Conservation (phyloP, 2,113 vertebrate species). For the Oryzias curvinotus region DNA sequence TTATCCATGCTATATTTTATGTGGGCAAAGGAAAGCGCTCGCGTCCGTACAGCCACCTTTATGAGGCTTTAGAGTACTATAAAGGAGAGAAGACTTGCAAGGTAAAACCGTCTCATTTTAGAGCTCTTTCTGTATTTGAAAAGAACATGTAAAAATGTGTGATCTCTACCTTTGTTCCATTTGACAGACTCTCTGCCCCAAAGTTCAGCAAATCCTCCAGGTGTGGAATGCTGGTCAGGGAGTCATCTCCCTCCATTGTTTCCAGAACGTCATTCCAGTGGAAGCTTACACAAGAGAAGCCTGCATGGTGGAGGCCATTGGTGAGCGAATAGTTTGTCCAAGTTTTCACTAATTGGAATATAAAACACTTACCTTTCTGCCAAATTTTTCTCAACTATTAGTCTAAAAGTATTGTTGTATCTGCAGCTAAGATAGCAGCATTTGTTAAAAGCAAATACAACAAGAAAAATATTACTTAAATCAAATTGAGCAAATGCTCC, state of each 20-base stretch:
- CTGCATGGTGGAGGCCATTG: conserved; percentile 89
- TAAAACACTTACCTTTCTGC: too few species aligned
- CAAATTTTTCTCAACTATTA: too few species aligned
- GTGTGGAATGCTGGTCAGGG: conserved; percentile 85
- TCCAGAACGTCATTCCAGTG: conserved; percentile 85
- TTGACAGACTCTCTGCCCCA: conserved; percentile 80
- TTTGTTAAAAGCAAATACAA: too few species aligned
- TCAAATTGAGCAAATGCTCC: too few species aligned
- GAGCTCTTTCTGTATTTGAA: neutral
- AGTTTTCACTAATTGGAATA: too few species aligned
- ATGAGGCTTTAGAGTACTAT: conserved; percentile 82
- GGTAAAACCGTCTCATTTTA: conserved; percentile 40
- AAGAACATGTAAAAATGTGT: neutral
- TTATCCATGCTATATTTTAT: conserved; percentile 87
- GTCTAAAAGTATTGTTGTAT: too few species aligned
- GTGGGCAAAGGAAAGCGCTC: conserved; percentile 90
- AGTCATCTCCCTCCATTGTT: conserved; percentile 88
- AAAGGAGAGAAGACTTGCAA: conserved; percentile 69
- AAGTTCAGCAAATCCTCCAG: conserved; percentile 87
- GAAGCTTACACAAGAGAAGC: conserved; percentile 91
- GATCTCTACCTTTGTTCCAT: neutral
- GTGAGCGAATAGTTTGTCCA: conserved; percentile 65
- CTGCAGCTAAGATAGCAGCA: too few species aligned
- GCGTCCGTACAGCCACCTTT: conserved; percentile 85
- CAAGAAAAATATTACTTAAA: too few species aligned